Evolutionary conservation across 2,888 invertebrate species (phyloP).

Genomic region (Lepidochrysops patricia): DNA sequence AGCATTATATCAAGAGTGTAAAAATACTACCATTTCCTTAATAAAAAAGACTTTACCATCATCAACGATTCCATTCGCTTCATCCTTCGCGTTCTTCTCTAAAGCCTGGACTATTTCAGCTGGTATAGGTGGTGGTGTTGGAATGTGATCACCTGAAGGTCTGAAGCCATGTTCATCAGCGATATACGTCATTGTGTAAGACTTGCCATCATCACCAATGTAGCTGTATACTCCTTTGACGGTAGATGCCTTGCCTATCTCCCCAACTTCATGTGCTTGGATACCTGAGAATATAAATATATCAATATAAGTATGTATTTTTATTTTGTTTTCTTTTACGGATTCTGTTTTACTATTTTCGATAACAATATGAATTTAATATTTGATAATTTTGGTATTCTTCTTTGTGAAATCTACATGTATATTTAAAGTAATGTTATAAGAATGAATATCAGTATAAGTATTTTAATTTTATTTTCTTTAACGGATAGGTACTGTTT

Average conservation of each 20-base stretch:
- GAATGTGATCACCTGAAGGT: slow-evolving; percentile 71
- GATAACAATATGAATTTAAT: too few relatives aligned
- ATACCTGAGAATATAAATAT: slow-evolving; percentile 49
- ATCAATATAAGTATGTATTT: too few relatives aligned
- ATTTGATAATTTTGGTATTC: too few relatives aligned
- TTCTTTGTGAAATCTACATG: too few relatives aligned
- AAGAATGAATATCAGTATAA: too few relatives aligned
- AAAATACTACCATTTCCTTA: background rate
- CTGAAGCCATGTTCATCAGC: slow-evolving; percentile 76
- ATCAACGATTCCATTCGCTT: slow-evolving; percentile 64
- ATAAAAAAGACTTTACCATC: slow-evolving; percentile 43
- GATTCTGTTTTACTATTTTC: too few relatives aligned
- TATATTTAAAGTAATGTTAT: too few relatives aligned
- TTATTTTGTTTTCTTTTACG: too few relatives aligned
- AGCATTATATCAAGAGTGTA: too few relatives aligned
- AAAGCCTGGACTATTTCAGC: slow-evolving; percentile 67
- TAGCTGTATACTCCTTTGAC: slow-evolving; percentile 74
- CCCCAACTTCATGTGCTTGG: slow-evolving; percentile 62
- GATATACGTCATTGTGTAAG: slow-evolving; percentile 68
- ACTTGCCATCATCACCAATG: slow-evolving; percentile 73
- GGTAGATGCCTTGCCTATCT: slow-evolving; percentile 45
- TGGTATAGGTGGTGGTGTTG: slow-evolving; percentile 74
- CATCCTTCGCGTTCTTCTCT: slow-evolving; percentile 63
- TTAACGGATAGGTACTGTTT: too few relatives aligned
- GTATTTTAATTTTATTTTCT: too few relatives aligned